Conservation (phyloP, 2,888 invertebrate genomes). For the Chalcis sispes region DNA sequence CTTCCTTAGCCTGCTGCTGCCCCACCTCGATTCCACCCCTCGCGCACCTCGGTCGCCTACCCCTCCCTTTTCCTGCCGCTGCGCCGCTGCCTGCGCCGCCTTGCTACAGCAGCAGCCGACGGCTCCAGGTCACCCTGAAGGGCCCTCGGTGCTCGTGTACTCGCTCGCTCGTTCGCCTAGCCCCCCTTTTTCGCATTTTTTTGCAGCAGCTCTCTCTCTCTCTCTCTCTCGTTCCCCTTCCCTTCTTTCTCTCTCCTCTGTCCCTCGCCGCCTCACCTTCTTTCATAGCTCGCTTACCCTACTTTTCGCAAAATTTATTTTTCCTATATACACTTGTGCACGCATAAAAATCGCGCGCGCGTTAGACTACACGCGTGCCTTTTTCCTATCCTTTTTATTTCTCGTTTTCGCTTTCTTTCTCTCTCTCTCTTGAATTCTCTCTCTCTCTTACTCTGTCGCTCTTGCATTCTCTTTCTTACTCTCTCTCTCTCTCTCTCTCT, state of each 20-base stretch:
- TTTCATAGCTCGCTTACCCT: conserved; percentile 14
- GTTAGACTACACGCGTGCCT: neutral
- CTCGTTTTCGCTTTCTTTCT: too few species aligned
- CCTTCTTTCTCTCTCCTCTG: neutral
- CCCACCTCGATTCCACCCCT: conserved; percentile 54
- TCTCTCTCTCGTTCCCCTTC: too few species aligned
- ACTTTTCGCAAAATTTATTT: conserved; percentile 21
- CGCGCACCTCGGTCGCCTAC: conserved; percentile 57
- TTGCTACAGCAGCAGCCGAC: conserved; percentile 69
- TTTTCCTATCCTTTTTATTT: conserved; percentile 1
- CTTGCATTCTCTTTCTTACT: neutral
- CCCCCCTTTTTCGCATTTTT: conserved; percentile 24
- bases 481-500: neutral
- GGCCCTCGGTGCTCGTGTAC: conserved; percentile 56
- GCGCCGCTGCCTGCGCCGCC: conserved; percentile 67
- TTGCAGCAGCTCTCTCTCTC: neutral
- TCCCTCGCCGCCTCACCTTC: conserved; percentile 2
- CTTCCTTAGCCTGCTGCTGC: conserved; percentile 72
- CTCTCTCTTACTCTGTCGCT: neutral
- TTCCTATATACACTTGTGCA: neutral
- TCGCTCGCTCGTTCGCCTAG: neutral
- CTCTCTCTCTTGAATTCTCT: neutral
- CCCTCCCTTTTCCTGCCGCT: conserved; percentile 62
- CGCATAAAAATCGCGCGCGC: too few species aligned
- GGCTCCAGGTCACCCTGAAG: conserved; percentile 70